phyloP scores from a whole-genome alignment of 2,888 invertebrate genomes.

The Rosalia funebris region DNA sequence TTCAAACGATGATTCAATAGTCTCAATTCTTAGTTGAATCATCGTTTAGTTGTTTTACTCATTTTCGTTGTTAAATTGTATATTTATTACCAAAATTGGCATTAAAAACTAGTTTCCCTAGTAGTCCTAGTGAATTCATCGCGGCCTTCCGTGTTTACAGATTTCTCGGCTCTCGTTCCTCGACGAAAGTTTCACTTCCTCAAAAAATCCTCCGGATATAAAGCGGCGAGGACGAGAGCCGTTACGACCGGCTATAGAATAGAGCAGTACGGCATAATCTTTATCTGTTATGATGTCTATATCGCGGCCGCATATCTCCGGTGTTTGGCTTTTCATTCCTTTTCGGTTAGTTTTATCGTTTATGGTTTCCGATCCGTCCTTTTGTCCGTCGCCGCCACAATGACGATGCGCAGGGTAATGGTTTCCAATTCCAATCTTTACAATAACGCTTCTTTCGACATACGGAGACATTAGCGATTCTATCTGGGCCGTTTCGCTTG shows the following conservation, averaged over 20 bases:
- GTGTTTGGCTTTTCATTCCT: conserved; percentile 56
- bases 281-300: conserved; percentile 60
- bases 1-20: too few relatives aligned
- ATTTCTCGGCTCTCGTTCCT: background rate
- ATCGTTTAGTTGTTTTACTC: too few relatives aligned
- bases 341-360: conserved; percentile 62
- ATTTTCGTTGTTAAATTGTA: too few relatives aligned
- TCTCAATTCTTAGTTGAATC: too few relatives aligned
- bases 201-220: conserved; percentile 21
- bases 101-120: too few relatives aligned
- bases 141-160: background rate
- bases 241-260: conserved; percentile 33
- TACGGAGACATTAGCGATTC: conserved; percentile 29
- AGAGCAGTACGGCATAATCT: conserved; percentile 51
- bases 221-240: conserved; percentile 21
- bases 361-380: conserved; percentile 60
- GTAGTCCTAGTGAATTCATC: too few relatives aligned
- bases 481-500: conserved; percentile 22
- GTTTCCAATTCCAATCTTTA: conserved; percentile 39
- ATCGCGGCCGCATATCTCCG: conserved; percentile 53
- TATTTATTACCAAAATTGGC: too few relatives aligned
- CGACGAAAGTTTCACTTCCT: conserved; percentile 19
- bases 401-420: conserved; percentile 40
- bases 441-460: conserved; percentile 32
- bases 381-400: conserved; percentile 53